These are phyloP conservation scores for Julus scandinavius DNA, from an alignment of 2,888 invertebrate genomes.

Conservation along the genomic window DNA sequence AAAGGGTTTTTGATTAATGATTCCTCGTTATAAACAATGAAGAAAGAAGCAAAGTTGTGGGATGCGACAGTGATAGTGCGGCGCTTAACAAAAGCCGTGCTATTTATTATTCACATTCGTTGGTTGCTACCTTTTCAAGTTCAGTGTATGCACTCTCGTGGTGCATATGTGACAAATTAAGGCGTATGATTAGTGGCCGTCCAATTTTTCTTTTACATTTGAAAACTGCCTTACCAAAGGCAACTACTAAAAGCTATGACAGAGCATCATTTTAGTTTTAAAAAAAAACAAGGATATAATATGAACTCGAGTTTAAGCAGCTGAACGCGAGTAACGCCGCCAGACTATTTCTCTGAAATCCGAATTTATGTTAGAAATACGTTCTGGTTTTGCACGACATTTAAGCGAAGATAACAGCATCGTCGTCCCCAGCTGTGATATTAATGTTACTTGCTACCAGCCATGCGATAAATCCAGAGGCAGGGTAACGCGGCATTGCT, in stretches of 20 bases:
- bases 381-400: too few species aligned
- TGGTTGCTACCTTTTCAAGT: slow-evolving; percentile 10
- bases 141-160: background rate
- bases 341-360: too few species aligned
- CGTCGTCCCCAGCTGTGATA: background rate
- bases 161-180: background rate
- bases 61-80: slow-evolving; percentile 10
- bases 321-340: too few species aligned
- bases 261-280: too few species aligned
- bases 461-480: background rate
- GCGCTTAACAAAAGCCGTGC: background rate
- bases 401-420: background rate
- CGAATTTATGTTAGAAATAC: too few species aligned
- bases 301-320: too few species aligned
- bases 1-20: slow-evolving; percentile 46
- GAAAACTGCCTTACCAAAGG: too few species aligned
- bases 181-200: too few species aligned
- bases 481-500: background rate
- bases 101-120: background rate
- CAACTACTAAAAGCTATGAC: too few species aligned
- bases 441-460: background rate
- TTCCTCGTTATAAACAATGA: slow-evolving; percentile 19
- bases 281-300: too few species aligned
- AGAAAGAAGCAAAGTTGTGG: background rate
- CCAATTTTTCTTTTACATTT: too few species aligned